Base-by-base conservation (phyloP, 2,113 vertebrate species). In the Columbina picui region DNA sequence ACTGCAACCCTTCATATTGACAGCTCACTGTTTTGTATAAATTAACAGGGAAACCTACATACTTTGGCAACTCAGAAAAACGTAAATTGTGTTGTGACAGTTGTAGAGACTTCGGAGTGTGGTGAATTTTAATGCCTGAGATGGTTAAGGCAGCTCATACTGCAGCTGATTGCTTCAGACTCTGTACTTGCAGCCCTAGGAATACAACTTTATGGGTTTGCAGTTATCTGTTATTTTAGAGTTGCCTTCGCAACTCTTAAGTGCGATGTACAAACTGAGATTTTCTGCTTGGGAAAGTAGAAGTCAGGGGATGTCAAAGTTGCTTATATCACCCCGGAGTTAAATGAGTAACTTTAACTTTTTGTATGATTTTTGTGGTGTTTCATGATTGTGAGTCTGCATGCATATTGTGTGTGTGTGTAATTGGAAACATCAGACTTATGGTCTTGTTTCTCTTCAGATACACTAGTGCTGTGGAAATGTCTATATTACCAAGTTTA, bases 61-160 rank as follows among this genome's bases (percentile, higher is more conserved):
- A 75, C 81, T 84, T 71, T 81, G 60, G 89, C 84, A 94, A 86
- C 65, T 87, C 57, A 26, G 80, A 41, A 84, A 61, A 90, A 88
- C 45, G 70, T 87, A 96, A 91, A 90, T 91, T 87, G 75, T 95
- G 90, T 97, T 97, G 95, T 96, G 94, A 96, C 93, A 95, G 89
- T 90, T 96, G 77, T 81, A 83, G 55, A 90, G 89, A 47, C 67
- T 91, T 83, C 50, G 38, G 81, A 91, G 41, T 1, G 19, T 55
- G 55, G 47, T 88, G 94, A 93, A 95, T 95, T 94, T 91, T 91
- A 96, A 93, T 95, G 84, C 77, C 45, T 19, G 65, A 63, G 69
- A 19, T 73, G 76, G 70, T 39, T 78, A 77, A 84, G 49, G 39
- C 45, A 78, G 45, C 64, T 86, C 38, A 29, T 74, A 55, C 30